Conservation (phyloP, 2,113 vertebrate species). For the Octodon degus region DNA sequence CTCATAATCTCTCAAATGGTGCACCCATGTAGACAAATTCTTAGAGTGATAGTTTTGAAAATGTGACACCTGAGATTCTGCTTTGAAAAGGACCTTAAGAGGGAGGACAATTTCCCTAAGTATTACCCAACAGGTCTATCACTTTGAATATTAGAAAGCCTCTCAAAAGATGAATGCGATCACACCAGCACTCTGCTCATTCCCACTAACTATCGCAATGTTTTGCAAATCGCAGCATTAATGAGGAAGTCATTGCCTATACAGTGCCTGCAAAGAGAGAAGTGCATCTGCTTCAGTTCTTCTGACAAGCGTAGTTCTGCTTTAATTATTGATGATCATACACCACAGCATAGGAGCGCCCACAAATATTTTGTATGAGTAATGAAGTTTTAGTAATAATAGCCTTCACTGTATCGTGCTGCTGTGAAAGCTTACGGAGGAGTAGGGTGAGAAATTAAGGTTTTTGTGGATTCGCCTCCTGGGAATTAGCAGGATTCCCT, state of each 20-base stretch:
- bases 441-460: constrained; percentile 73
- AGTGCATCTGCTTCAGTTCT: constrained; percentile 58
- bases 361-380: constrained; percentile 68
- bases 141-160: constrained; percentile 51
- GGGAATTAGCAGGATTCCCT: constrained; percentile 76
- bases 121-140: constrained; percentile 56
- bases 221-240: constrained; percentile 67
- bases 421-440: constrained; percentile 61
- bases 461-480: constrained; percentile 75
- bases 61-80: background rate
- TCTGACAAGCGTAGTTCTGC: constrained; percentile 67
- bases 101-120: background rate
- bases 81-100: constrained; percentile 56
- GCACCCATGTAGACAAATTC: background rate
- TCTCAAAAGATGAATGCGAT: constrained; percentile 58
- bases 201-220: constrained; percentile 68
- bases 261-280: constrained; percentile 55
- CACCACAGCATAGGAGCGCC: constrained; percentile 65
- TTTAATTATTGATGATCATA: constrained; percentile 79
- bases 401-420: constrained; percentile 60
- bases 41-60: background rate
- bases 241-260: constrained; percentile 70
- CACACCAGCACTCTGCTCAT: constrained; percentile 67
- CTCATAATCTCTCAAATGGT: background rate
- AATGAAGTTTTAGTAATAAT: constrained; percentile 76